Evolutionary conservation across 2,888 invertebrate genomes (phyloP).

Genomic region (Pedicia rivosa): DNA sequence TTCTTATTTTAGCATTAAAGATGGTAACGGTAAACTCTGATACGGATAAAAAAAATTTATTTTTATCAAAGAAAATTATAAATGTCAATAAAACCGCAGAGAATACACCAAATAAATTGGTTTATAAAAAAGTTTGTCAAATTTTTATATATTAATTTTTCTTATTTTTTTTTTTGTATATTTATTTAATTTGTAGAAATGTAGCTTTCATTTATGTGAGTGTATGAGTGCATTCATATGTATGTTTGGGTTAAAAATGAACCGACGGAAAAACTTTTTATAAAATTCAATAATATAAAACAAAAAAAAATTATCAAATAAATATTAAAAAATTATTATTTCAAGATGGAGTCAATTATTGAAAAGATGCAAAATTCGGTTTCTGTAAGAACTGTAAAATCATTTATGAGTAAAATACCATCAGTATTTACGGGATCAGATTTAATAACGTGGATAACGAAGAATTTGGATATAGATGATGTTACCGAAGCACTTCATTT

Average conservation of each 20-base stretch:
- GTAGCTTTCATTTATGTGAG: too few species aligned
- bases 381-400: constrained; percentile 93
- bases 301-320: too few species aligned
- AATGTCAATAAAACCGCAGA: too few species aligned
- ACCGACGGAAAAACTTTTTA: too few species aligned
- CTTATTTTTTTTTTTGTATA: not conserved
- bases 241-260: too few species aligned
- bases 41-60: too few species aligned
- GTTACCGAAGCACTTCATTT: constrained; percentile 85
- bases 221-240: too few species aligned
- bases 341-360: constrained; percentile 90
- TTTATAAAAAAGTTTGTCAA: constrained; percentile 63
- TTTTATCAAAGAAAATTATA: too few species aligned
- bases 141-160: not conserved
- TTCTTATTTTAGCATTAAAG: too few species aligned
- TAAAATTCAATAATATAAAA: too few species aligned
- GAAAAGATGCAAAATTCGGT: constrained; percentile 95
- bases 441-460: constrained; percentile 85
- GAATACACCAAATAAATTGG: constrained; percentile 75
- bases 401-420: constrained; percentile 97
- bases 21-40: too few species aligned
- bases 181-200: too few species aligned
- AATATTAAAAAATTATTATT: constrained; percentile 14
- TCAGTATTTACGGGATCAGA: constrained; percentile 83
- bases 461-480: constrained; percentile 84